Conservation (phyloP, 2,797 vertebrate species). For the Enteromius afrohamiltoni region DNA sequence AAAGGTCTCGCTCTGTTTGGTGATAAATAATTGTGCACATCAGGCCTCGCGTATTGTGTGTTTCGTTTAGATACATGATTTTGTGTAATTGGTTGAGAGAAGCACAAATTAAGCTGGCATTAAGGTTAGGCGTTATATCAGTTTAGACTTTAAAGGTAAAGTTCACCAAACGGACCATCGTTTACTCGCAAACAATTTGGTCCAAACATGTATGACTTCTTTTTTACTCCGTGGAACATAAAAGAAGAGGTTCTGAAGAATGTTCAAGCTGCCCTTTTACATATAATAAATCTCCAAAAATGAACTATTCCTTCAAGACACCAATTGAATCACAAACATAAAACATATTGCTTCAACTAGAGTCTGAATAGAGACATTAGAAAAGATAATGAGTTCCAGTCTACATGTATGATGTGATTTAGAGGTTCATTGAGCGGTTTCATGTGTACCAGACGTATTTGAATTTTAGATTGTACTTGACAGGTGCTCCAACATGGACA, state of each 20-base stretch:
- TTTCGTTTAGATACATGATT: slow-evolving; percentile 43
- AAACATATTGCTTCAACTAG: not conserved
- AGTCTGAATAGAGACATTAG: not conserved
- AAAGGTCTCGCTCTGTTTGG: slow-evolving; percentile 44
- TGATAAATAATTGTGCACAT: slow-evolving; percentile 51
- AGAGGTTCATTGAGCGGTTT: slow-evolving; percentile 43
- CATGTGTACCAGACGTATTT: slow-evolving; percentile 33
- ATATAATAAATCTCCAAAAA: not conserved
- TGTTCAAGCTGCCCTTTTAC: not conserved
- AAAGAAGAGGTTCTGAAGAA: not conserved
- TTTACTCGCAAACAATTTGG: not conserved
- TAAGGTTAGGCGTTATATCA: not conserved
- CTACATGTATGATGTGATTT: slow-evolving; percentile 9
- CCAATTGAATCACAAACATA: not conserved
- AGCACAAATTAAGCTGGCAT: slow-evolving; percentile 36
- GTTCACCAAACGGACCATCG: not conserved
- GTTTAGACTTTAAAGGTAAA: not conserved
- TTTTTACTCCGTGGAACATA: not conserved
- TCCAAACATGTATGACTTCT: not conserved
- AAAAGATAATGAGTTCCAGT: not conserved
- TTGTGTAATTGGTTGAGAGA: slow-evolving; percentile 44
- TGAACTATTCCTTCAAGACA: slow-evolving; percentile 5
- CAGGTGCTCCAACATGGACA: slow-evolving; percentile 54
- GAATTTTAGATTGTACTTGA: slow-evolving; percentile 60
- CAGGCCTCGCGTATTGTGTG: slow-evolving; percentile 40